Evolutionary conservation across 1,140 invertebrate species (phyloP), one percentile per base, ranked within the genome.

Genomic region (Ruditapes philippinarum): DNA sequence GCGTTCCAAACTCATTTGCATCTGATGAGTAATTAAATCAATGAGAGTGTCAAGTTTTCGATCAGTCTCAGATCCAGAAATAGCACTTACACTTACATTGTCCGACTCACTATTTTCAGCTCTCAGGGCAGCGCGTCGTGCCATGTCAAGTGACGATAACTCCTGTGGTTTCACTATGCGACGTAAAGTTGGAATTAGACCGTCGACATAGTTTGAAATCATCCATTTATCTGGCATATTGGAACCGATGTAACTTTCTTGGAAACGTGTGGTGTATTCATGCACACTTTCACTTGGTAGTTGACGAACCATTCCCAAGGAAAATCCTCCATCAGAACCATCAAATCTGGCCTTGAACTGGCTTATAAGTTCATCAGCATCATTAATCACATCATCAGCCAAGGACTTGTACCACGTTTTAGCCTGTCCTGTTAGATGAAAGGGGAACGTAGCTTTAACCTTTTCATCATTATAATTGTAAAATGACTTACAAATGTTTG

Each of bases 291-390:
- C 74, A 54, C 28, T 79, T 28, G n/a, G 42, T 54, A 1, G 2
- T 54, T 79, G 74, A 12, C 49, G 51, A 17, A 79, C 14, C 14
- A n/a, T 40, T 5, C 51, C 51, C 14, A 54, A n/a, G 1, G 74
- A 5, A 54, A 28, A 79, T 54, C 33, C 31, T 54, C n/a, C 74
- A 79, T 79, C 74, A 54, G n/a, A 33, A 9, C 74, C 74, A 79
- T 79, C 74, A 79, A 79, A 79, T 51, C 74, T n/a, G 1, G 2
- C 17, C 9, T 54, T 38, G 49, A 79, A 79, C 5, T n/a, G 2
- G 2, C 9, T n/a, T 11, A 42, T 11, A 2, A 73, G 19, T 40
- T 2, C 5, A 22, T 22, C 40, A 25, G 33, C 2, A 45, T 73
- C 38, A 11, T 17, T 22, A 7, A 4, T 2, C 2, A 11, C 22